These are phyloP conservation scores for Athetis lepigone DNA, from an alignment of 2,888 invertebrate species.

Conservation along the genomic window DNA sequence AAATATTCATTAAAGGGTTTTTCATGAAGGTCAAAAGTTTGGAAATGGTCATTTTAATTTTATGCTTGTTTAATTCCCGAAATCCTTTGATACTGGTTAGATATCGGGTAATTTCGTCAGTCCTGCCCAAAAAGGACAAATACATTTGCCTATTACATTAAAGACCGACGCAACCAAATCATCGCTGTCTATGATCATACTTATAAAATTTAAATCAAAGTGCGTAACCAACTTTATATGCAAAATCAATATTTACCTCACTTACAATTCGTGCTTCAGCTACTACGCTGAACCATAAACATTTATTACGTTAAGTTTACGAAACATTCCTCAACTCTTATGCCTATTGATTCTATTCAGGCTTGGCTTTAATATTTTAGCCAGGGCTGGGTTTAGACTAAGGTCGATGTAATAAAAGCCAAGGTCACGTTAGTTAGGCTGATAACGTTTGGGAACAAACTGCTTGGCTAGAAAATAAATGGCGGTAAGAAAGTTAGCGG, in stretches of 20 bases:
- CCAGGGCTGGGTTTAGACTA: slow-evolving; percentile 45
- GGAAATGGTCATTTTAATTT: too few relatives aligned
- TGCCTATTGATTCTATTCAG: slow-evolving; percentile 38
- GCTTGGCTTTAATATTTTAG: slow-evolving; percentile 50
- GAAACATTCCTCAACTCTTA: slow-evolving; percentile 26
- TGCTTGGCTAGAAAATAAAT: slow-evolving; percentile 10
- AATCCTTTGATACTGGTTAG: too few relatives aligned
- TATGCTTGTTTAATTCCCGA: too few relatives aligned
- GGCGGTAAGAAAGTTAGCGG: slow-evolving; percentile 43
- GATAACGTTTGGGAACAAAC: slow-evolving; percentile 58
- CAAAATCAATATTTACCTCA: slow-evolving; percentile 29
- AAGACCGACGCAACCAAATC: neutral
- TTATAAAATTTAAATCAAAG: neutral
- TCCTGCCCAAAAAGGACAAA: neutral
- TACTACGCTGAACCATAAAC: slow-evolving; percentile 21
- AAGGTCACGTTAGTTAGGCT: slow-evolving; percentile 57
- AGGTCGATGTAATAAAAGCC: slow-evolving; percentile 55
- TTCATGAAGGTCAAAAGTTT: too few relatives aligned
- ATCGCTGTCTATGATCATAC: too few relatives aligned
- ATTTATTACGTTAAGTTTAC: slow-evolving; percentile 14
- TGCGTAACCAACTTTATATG: slow-evolving; percentile 7
- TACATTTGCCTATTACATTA: neutral
- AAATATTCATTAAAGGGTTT: too few relatives aligned
- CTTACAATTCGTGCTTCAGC: slow-evolving; percentile 19
- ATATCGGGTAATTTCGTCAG: too few relatives aligned